These are phyloP conservation scores for Philaethria dido DNA, from an alignment of 2,888 invertebrate species.

Conservation along the genomic window DNA sequence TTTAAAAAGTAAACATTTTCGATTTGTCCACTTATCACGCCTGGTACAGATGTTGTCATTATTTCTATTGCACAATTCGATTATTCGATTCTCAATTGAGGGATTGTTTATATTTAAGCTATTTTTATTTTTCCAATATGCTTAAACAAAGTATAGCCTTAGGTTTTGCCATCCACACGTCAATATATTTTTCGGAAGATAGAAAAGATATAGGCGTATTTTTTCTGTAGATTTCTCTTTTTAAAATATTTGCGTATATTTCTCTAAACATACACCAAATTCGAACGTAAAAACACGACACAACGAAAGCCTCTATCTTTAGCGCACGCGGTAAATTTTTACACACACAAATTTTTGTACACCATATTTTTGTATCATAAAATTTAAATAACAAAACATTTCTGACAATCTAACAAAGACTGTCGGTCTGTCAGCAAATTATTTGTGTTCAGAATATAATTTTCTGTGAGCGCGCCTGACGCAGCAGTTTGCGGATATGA, in stretches of 20 bases:
- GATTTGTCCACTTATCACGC: too few species aligned
- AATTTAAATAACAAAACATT: constrained; percentile 10
- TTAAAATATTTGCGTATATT: constrained; percentile 4
- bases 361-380: constrained; percentile 3
- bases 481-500: constrained; percentile 38
- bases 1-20: too few species aligned
- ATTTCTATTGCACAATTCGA: too few species aligned
- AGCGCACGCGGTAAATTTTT: constrained; percentile 5
- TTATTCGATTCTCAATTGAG: too few species aligned
- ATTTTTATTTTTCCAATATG: too few species aligned
- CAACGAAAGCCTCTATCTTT: neutral
- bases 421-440: constrained; percentile 23
- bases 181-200: neutral
- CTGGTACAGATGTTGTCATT: too few species aligned
- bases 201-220: too few species aligned
- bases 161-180: neutral
- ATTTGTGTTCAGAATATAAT: constrained; percentile 38
- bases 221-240: too few species aligned
- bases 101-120: too few species aligned
- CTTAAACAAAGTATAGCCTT: too few species aligned
- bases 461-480: constrained; percentile 35
- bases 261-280: neutral
- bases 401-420: neutral
- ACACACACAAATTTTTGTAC: neutral
- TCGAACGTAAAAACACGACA: neutral